Evolutionary conservation across 1,140 invertebrate species (phyloP).

Genomic region (Hermatobates lingyangjiaoensis): DNA sequence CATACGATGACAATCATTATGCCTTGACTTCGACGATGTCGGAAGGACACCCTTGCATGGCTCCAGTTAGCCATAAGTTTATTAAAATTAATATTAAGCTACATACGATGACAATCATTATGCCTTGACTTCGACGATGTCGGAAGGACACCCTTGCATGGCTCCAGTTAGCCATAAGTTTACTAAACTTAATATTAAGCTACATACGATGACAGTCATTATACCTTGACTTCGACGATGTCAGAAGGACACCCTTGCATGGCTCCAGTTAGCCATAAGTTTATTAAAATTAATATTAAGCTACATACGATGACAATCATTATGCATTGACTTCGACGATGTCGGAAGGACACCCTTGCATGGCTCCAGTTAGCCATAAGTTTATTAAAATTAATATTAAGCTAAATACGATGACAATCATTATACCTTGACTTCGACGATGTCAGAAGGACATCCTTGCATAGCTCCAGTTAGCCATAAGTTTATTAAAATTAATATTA

Average conservation of each 20-base stretch:
- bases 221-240: constrained; percentile 70
- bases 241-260: constrained; percentile 69
- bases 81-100: too few relatives aligned
- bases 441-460: constrained; percentile 62
- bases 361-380: constrained; percentile 66
- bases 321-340: too few relatives aligned
- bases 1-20: too few relatives aligned
- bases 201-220: too few relatives aligned
- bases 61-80: constrained; percentile 69
- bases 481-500: too few relatives aligned
- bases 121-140: constrained; percentile 70
- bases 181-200: too few relatives aligned
- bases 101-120: too few relatives aligned
- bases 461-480: constrained; percentile 72
- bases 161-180: constrained; percentile 74
- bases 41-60: constrained; percentile 69
- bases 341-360: constrained; percentile 65
- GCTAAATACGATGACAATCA: too few relatives aligned
- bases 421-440: too few relatives aligned
- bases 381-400: too few relatives aligned
- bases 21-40: constrained; percentile 70
- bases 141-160: constrained; percentile 66
- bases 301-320: too few relatives aligned
- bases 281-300: too few relatives aligned
- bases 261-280: constrained; percentile 69